Conservation (phyloP, 2,888 invertebrate species). For the Leucoptera coffeella region DNA sequence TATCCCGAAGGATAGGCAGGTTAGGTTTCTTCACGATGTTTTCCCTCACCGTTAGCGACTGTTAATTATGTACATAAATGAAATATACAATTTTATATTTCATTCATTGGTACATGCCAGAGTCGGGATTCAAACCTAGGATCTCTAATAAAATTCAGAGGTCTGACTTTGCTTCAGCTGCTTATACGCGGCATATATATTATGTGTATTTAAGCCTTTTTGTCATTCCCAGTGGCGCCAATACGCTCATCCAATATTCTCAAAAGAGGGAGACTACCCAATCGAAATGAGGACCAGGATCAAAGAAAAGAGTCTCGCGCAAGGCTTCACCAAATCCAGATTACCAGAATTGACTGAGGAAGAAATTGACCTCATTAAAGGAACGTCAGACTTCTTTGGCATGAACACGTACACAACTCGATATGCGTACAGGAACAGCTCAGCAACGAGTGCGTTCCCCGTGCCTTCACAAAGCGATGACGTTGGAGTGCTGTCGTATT, state of each 20-base stretch:
- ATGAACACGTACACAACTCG: constrained; percentile 45
- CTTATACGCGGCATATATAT: too few relatives aligned
- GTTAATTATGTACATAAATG: too few relatives aligned
- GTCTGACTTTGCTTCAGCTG: too few relatives aligned
- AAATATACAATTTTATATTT: too few relatives aligned
- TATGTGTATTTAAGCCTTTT: too few relatives aligned
- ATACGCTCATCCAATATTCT: too few relatives aligned
- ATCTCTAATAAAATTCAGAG: too few relatives aligned
- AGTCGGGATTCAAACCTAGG: too few relatives aligned
- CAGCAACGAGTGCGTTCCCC: constrained; percentile 22
- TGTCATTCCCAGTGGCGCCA: constrained; percentile 15
- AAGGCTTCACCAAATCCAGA: constrained; percentile 8
- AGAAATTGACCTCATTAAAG: constrained; percentile 9
- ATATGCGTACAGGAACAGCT: constrained; percentile 25
- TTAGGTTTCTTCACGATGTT: too few relatives aligned
- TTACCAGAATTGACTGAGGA: constrained; percentile 8
- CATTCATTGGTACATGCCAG: too few relatives aligned
- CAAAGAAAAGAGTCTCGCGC: constrained; percentile 6
- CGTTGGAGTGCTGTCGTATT: constrained; percentile 9
- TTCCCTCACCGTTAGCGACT: too few relatives aligned
- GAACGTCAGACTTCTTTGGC: constrained; percentile 6
- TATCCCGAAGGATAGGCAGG: too few relatives aligned
- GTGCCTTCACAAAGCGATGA: constrained; percentile 31
- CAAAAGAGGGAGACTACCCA: background rate
- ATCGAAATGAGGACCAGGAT: background rate